Evolutionary conservation across 2,888 invertebrate species (phyloP).

Genomic region (Onthophagus sagittarius): DNA sequence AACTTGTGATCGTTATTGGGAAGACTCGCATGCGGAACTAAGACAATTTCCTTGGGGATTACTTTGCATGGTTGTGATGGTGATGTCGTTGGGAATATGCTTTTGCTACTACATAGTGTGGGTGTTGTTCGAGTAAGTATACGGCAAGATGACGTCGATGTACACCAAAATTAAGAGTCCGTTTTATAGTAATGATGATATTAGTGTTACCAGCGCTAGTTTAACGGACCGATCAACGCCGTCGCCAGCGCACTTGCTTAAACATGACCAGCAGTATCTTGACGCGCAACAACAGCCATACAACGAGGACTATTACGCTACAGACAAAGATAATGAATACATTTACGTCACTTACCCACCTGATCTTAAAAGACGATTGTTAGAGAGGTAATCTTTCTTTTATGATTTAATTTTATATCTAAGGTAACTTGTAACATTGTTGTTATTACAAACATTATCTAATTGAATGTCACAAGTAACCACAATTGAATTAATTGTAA

Average conservation of each 20-base stretch:
- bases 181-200: slow-evolving; percentile 62
- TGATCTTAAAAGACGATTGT: slow-evolving; percentile 75
- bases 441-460: too few species aligned
- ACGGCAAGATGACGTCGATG: background rate
- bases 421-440: background rate
- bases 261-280: slow-evolving; percentile 43
- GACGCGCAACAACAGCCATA: slow-evolving; percentile 40
- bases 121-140: slow-evolving; percentile 86
- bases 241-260: slow-evolving; percentile 58
- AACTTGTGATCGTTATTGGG: slow-evolving; percentile 90
- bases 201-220: slow-evolving; percentile 64
- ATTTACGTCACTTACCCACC: slow-evolving; percentile 87
- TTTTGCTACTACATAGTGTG: slow-evolving; percentile 91
- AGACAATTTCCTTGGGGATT: slow-evolving; percentile 80
- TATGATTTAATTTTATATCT: background rate
- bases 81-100: slow-evolving; percentile 77
- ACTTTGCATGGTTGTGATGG: slow-evolving; percentile 71
- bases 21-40: slow-evolving; percentile 70
- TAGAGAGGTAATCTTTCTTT: slow-evolving; percentile 62
- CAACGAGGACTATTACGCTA: slow-evolving; percentile 36
- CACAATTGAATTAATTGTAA: background rate
- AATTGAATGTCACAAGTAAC: background rate
- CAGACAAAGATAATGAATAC: slow-evolving; percentile 66
- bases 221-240: slow-evolving; percentile 66
- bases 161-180: background rate